Base-by-base conservation (phyloP, 2,888 invertebrate genomes). In the Drosophila stalkeri region DNA sequence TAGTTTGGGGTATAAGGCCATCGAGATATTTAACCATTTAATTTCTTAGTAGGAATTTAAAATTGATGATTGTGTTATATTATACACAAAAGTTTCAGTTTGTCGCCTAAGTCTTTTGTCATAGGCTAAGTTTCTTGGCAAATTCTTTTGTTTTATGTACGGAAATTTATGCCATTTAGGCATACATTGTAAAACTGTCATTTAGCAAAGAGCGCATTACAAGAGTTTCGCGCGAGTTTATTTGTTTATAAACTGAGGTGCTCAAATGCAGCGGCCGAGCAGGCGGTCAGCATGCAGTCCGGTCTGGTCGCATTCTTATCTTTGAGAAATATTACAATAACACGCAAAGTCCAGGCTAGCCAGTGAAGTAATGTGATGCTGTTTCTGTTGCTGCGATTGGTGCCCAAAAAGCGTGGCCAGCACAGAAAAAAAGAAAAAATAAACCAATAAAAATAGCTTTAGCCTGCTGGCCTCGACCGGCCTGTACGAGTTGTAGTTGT, bases 281-380 rank as follows among this genome's bases (percentile, higher is more conserved):
- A 62, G 68, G 43, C 61, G 27, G 60, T 14, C 60, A 56, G 63
- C 72, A 52, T 61, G 64, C 67, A 64, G 63, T 81, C 84, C 68
- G 81, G 86, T 82, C 81, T 89, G 90, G 91, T 90, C 91, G 89
- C 92, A 92, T 92, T 92, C 92, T 92, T 92, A 92, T 92, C 90
- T 91, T 91, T 92, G 91, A 92, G 86, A 91, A 92, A 92, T 92
- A 92, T 92, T 92, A 92, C 91, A 91, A 91, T 91, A 92, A 90
- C 93, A 93, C 92, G 93, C 92, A 92, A 92, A 85, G 92, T 90
- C 91, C 81, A 85, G 54, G n/a, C 35, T 61, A 66, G 74, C 63
- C 41, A 80, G 74, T 66, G 65, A 31, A 49, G 54, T 66, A 63
- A 64, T 49, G 54, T 51, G 66, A 55, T 51, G 64, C 69, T 46